Percentiles rank a stretch among this genome's conserved stretches.
phyloP scores from a whole-genome alignment of 2,888 invertebrate species.

The Dasypogon diadema region DNA sequence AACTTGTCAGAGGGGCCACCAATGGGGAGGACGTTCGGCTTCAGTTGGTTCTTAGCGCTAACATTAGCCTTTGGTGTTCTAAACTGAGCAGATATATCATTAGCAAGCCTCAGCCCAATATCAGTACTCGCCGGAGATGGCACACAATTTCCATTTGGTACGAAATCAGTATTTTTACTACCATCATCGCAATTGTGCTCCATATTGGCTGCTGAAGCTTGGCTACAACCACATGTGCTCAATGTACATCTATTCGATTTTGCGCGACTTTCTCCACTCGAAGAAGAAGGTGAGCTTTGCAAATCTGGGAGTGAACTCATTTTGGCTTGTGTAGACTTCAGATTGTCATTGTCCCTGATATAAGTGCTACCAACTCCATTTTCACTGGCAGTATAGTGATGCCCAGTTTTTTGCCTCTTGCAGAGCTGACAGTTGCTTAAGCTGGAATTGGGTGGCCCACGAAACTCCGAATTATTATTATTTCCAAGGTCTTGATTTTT shows the following conservation, averaged over 20 bases:
- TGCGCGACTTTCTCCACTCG: not conserved
- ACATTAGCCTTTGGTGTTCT: slow-evolving; percentile 58
- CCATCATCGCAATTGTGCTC: not conserved
- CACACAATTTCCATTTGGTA: slow-evolving; percentile 27
- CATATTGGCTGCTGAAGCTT: not conserved
- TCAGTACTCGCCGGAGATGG: slow-evolving; percentile 17
- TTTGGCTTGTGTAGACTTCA: not conserved
- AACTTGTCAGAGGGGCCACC: slow-evolving; percentile 34
- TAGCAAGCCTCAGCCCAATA: not conserved
- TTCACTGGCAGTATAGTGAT: slow-evolving; percentile 60
- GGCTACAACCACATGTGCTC: slow-evolving; percentile 26
- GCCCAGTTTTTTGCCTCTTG: slow-evolving; percentile 68
- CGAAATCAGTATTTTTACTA: not conserved
- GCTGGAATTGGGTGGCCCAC: slow-evolving; percentile 42
- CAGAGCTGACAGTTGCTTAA: slow-evolving; percentile 66
- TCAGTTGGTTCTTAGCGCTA: slow-evolving; percentile 35
- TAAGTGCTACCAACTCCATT: slow-evolving; percentile 22
- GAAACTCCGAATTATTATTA: slow-evolving; percentile 61
- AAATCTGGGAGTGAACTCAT: not conserved
- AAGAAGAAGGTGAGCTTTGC: not conserved
- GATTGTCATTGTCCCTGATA: not conserved
- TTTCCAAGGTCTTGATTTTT: slow-evolving; percentile 64
- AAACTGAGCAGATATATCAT: slow-evolving; percentile 55
- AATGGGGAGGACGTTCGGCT: slow-evolving; percentile 24
- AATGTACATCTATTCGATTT: not conserved